A percentile compares a stretch with the other conserved stretches of the same genome.
Evolutionary conservation across 2,797 vertebrate species (phyloP).

Genomic region (Gambusia yucatana): DNA sequence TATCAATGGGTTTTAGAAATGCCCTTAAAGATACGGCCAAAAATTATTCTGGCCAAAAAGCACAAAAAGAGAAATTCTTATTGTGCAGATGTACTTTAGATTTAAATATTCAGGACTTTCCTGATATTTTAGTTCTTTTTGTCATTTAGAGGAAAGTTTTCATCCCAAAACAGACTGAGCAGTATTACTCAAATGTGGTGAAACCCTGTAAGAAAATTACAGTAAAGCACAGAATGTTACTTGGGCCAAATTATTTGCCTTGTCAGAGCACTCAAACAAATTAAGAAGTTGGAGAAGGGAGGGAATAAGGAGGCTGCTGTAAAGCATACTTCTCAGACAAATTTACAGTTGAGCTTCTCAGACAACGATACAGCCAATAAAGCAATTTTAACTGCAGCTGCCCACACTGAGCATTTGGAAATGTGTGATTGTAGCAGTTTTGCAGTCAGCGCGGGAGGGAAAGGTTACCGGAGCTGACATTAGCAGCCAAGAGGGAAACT

Average conservation of each 20-base stretch:
- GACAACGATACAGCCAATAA: slow-evolving; percentile 45
- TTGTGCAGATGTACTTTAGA: background rate
- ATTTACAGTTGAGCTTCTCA: slow-evolving; percentile 36
- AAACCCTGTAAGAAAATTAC: background rate
- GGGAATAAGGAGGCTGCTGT: background rate
- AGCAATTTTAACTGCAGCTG: slow-evolving; percentile 39
- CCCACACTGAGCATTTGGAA: slow-evolving; percentile 32
- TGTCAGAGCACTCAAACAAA: slow-evolving; percentile 28
- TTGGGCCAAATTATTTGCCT: slow-evolving; percentile 47
- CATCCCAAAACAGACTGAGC: background rate
- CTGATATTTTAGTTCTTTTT: background rate
- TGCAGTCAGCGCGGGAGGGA: slow-evolving; percentile 21
- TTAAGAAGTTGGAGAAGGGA: slow-evolving; percentile 9
- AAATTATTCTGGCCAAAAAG: background rate
- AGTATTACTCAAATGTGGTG: background rate
- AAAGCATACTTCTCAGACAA: slow-evolving; percentile 13
- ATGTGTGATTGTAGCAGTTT: slow-evolving; percentile 39
- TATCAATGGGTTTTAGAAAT: background rate
- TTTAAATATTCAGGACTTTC: background rate
- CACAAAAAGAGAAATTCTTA: background rate
- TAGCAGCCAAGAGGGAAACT: slow-evolving; percentile 30
- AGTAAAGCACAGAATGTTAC: slow-evolving; percentile 31
- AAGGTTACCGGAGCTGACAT: slow-evolving; percentile 25
- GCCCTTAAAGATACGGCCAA: background rate
- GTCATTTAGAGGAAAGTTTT: background rate